phyloP scores from a whole-genome alignment of 2,797 vertebrate genomes.

The Halcyon chelicuti region DNA sequence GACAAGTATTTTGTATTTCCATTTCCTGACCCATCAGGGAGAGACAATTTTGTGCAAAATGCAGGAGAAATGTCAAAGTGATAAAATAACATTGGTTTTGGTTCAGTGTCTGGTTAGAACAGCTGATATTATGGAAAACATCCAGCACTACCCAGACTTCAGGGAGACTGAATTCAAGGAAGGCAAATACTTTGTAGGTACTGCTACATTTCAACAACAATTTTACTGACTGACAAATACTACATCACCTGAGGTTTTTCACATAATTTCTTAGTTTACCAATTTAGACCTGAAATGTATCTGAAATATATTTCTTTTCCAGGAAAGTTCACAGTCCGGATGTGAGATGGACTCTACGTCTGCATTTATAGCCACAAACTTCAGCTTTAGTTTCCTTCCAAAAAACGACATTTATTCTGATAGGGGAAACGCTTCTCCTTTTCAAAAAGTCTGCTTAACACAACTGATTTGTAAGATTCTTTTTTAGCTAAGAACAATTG shows the following conservation, averaged over 20 bases:
- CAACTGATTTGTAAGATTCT: background rate
- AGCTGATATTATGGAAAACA: background rate
- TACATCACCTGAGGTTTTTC: background rate
- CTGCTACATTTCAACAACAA: background rate
- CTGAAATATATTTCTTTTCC: background rate
- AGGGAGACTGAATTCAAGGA: background rate
- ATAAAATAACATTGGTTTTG: background rate
- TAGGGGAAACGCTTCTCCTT: background rate
- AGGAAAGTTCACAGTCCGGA: background rate
- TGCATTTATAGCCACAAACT: background rate
- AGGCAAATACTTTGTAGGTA: background rate
- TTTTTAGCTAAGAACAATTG: background rate
- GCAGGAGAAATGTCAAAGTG: background rate
- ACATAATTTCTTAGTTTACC: background rate
- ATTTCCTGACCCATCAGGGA: slow-evolving; percentile 23
- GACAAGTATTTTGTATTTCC: slow-evolving; percentile 29
- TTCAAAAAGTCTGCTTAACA: background rate
- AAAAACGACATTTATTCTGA: background rate
- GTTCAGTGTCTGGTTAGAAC: background rate
- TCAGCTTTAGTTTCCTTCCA: background rate
- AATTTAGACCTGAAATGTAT: background rate
- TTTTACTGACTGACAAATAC: background rate
- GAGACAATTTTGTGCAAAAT: slow-evolving; percentile 30
- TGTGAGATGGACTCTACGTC: background rate
- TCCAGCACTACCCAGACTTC: background rate